Conservation (phyloP, 2,797 vertebrate genomes). For the Enteromius radiatus region DNA sequence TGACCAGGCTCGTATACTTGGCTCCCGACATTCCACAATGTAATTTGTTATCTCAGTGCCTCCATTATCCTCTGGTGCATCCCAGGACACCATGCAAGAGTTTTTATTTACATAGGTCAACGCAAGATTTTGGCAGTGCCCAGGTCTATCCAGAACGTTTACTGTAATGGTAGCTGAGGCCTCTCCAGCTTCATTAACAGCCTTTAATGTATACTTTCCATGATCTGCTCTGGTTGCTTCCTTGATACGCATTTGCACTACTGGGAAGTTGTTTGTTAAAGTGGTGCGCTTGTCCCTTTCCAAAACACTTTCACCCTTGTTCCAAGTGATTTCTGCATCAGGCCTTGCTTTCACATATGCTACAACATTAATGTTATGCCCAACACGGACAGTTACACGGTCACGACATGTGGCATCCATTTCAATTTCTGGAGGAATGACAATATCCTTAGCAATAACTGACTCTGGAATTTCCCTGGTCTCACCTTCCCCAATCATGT, state of each 20-base stretch:
- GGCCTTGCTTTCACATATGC: slow-evolving; percentile 94
- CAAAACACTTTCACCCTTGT: slow-evolving; percentile 85
- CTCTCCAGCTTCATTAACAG: slow-evolving; percentile 93
- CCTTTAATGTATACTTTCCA: slow-evolving; percentile 92
- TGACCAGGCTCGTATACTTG: slow-evolving; percentile 91
- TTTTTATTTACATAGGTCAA: slow-evolving; percentile 88
- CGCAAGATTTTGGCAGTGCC: slow-evolving; percentile 92
- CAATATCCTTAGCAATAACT: slow-evolving; percentile 92
- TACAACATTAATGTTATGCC: slow-evolving; percentile 91
- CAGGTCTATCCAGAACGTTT: slow-evolving; percentile 96
- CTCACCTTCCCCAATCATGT: slow-evolving; percentile 96
- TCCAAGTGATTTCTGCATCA: slow-evolving; percentile 94
- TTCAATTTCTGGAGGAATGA: slow-evolving; percentile 95
- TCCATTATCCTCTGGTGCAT: slow-evolving; percentile 93
- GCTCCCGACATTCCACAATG: slow-evolving; percentile 95
- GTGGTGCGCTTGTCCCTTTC: slow-evolving; percentile 85
- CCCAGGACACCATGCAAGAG: slow-evolving; percentile 94
- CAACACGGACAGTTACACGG: slow-evolving; percentile 89
- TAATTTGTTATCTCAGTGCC: slow-evolving; percentile 99
- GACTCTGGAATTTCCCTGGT: slow-evolving; percentile 91
- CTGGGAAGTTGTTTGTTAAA: slow-evolving; percentile 86
- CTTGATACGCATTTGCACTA: slow-evolving; percentile 89
- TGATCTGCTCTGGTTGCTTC: slow-evolving; percentile 92
- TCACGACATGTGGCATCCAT: slow-evolving; percentile 91
- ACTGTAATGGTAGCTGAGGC: slow-evolving; percentile 90